Evolutionary conservation across 2,797 vertebrate genomes (phyloP).

Genomic region (Meda fulgida): DNA sequence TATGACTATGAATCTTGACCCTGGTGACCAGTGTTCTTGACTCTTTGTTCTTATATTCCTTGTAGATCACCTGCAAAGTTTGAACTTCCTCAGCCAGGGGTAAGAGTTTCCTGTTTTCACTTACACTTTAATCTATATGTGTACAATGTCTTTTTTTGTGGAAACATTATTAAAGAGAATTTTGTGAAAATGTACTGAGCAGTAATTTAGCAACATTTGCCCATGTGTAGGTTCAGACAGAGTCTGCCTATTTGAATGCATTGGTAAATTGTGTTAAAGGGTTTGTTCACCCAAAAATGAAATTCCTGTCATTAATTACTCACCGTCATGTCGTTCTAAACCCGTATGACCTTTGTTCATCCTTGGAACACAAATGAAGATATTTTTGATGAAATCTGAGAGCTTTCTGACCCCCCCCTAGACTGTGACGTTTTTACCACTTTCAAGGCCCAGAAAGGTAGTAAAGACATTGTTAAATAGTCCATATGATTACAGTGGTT

Average conservation of each 20-base stretch:
- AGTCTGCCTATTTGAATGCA: neutral
- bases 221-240: neutral
- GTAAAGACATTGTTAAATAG: too few species aligned
- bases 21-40: neutral
- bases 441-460: too few species aligned
- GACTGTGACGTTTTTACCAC: too few species aligned
- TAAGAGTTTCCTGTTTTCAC: slow-evolving; percentile 70
- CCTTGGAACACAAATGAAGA: too few species aligned
- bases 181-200: neutral
- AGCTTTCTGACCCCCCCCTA: too few species aligned
- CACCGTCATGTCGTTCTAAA: too few species aligned
- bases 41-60: slow-evolving; percentile 60
- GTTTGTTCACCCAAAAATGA: too few species aligned
- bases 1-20: neutral
- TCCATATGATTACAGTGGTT: too few species aligned
- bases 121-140: slow-evolving; percentile 35
- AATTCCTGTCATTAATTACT: too few species aligned
- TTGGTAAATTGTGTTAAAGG: neutral
- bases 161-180: neutral
- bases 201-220: neutral
- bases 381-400: too few species aligned
- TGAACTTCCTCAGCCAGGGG: slow-evolving; percentile 80
- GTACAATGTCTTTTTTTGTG: neutral
- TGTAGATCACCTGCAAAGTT: slow-evolving; percentile 87
- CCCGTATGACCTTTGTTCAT: too few species aligned